Conservation (phyloP, 2,888 invertebrate genomes). For the Aphodius granarius region DNA sequence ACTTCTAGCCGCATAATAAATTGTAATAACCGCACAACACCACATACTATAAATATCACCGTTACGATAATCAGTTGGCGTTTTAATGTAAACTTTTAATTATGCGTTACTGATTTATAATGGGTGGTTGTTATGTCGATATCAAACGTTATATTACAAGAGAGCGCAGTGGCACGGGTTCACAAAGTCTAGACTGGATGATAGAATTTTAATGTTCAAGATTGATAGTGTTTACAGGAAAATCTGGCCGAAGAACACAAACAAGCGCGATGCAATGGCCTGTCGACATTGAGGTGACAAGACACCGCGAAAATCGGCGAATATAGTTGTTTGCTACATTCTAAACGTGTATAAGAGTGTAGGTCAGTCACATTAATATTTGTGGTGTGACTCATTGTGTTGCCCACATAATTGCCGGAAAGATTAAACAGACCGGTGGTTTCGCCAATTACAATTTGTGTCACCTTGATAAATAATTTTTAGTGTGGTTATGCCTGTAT, state of each 20-base stretch:
- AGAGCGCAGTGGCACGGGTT: background rate
- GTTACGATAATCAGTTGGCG: background rate
- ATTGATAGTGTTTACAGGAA: no score
- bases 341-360: constrained; percentile 7
- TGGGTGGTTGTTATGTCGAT: background rate
- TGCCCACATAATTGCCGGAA: constrained; percentile 5
- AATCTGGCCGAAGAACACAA: no score
- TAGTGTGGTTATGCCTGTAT: background rate
- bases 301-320: background rate
- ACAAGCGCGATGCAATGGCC: background rate
- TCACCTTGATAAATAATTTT: background rate
- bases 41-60: background rate
- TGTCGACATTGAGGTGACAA: background rate
- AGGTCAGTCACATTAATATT: constrained; percentile 25
- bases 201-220: no score
- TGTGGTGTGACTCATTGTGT: constrained; percentile 21
- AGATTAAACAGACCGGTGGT: constrained; percentile 7
- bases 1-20: background rate
- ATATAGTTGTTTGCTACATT: background rate
- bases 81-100: background rate
- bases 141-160: background rate
- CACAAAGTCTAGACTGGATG: background rate
- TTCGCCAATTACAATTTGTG: background rate
- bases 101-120: background rate
- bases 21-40: background rate